Evolutionary conservation across 2,797 vertebrate genomes (phyloP), one percentile per base, ranked within the genome.

Genomic region (Pseudomugil gertrudae): DNA sequence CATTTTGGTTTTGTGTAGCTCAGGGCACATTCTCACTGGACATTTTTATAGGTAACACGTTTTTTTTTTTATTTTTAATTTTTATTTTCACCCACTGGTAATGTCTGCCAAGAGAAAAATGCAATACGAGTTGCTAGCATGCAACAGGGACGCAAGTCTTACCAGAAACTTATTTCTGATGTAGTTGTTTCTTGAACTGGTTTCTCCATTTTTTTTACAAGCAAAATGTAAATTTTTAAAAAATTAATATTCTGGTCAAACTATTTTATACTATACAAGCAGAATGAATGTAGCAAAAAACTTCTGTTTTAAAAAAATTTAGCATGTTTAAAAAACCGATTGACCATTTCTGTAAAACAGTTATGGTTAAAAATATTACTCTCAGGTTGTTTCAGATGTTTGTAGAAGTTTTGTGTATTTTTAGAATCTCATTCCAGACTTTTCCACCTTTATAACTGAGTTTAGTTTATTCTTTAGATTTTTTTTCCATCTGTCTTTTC

Each of bases 21-120:
- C 45, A 40, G 36, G 38, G 36, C 32, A 36, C n/a, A 35, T 73
- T 21, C 70, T 29, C 47, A 23, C 70, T 72, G 65, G 27, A 61
- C 52, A 40, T 32, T 27, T 68, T 80, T 66, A 23, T 51, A 69
- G 32, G 52, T 61, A 24, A 55, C 64, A 66, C 32, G 38, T 43
- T 24, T 36, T 48, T 57, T 40, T 17, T 0, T 14, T 32, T n/a
- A n/a, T 30, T 30, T 30, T 30, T 30, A 30, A 10, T 35, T 15
- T 48, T 62, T 8, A 52, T 61, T 27, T 45, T 50, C 19, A 4
- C 2, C 48, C 53, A 21, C 43, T 43, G 48, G 66, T 55, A 65
- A 51, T 53, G 72, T 83, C 68, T 67, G 48, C 66, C 52, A 53
- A 33, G n/a, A 47, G 23, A 47, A 7, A 56, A 26, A 64, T 36